phyloP scores from a whole-genome alignment of 2,113 vertebrate genomes.

The Coturnix japonica region DNA sequence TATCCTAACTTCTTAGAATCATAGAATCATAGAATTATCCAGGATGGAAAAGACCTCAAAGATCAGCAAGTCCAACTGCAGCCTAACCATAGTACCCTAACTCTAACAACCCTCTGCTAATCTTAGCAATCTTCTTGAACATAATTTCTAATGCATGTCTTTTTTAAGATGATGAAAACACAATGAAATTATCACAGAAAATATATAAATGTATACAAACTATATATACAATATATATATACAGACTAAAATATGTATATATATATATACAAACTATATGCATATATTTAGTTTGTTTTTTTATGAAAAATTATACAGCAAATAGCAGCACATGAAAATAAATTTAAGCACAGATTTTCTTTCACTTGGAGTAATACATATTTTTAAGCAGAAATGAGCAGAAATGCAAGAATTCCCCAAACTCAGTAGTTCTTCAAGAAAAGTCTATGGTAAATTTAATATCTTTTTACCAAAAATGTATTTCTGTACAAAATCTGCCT shows the following conservation, averaged over 20 bases:
- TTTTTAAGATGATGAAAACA: not conserved
- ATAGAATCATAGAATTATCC: too few species aligned
- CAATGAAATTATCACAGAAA: not conserved
- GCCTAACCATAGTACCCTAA: too few species aligned
- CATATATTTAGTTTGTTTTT: not conserved
- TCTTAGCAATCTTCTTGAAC: not conserved
- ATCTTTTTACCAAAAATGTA: not conserved
- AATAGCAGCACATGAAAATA: not conserved
- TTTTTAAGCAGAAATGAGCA: not conserved
- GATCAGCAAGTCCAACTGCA: too few species aligned
- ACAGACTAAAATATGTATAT: too few species aligned
- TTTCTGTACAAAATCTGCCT: not conserved
- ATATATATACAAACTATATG: too few species aligned
- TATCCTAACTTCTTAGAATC: not conserved
- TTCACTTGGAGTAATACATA: not conserved
- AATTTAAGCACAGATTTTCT: not conserved
- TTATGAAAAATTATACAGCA: too few species aligned
- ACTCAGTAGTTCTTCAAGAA: not conserved
- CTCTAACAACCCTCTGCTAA: too few species aligned
- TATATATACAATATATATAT: too few species aligned
- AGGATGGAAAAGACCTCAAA: too few species aligned
- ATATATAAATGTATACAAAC: too few species aligned
- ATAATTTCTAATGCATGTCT: not conserved
- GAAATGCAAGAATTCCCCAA: not conserved
- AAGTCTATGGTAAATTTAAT: not conserved